Evolutionary conservation across 2,888 invertebrate genomes (phyloP), one percentile per base, ranked within the genome.

Genomic region (Microplitis manilae): DNA sequence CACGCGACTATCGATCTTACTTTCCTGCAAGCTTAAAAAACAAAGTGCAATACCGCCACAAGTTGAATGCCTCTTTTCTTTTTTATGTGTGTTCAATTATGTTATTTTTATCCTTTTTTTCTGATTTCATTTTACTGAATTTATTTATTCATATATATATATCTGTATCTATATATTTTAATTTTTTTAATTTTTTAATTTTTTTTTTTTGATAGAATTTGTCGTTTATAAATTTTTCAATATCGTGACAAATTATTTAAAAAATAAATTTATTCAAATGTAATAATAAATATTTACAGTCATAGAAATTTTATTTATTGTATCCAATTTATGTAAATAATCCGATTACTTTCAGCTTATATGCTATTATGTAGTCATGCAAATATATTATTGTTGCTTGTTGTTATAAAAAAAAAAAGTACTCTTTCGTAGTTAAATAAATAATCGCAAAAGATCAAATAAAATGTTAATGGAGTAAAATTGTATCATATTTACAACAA

Each of bases 1-100:
- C 80, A 78, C 77, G 78, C 78, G 77, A 80, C 73, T 81, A 81
- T 81, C 79, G 80, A 81, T 80, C 75, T 61, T 9, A 65, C 60
- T n/a, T 30, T 17, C 15, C 41, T 39, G 50, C n/a, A n/a, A 73
- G 65, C 64, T 73, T 50, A 73, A 73, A 73, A 65, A 67, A 20
- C 50, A 65, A 73, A 65, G 64, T 65, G 41, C 65, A 73, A 73
- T 30, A 61, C n/a, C 61, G 20, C 38, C 60, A 17, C 65, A 15
- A 70, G 70, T 70, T 70, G 59, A 70, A 59, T 59, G 59, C 39
- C 72, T 59, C 60, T 38, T 71, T 71, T n/a, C 30, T 50, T 13
- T 9, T 62, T 15, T 62, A 62, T 62, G n/a, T 62, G 13, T 62
- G 17, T 62, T 50, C 50, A 50, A 50, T 50, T 50, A 50, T 13